Evolutionary conservation across 2,888 invertebrate species (phyloP), one percentile per base, ranked within the genome.

Genomic region (Pyrochroa serraticornis): DNA sequence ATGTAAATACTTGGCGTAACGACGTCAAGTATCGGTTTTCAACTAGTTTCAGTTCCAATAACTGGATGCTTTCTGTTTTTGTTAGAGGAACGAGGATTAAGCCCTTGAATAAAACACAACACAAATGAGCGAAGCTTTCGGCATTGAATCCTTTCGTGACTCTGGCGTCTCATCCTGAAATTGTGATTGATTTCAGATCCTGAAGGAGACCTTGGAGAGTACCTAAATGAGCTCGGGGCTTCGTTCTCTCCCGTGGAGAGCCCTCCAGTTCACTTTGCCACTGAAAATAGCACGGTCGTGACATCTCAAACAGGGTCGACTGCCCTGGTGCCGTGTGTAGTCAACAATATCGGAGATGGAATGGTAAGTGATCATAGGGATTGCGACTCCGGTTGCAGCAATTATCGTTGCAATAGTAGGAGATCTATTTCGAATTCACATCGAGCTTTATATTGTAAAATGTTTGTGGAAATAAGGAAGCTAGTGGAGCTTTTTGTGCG

Each of bases 261-360:
- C 61, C 75, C 87, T 51, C 89, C 90, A 73, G 89, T 91, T 80
- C 89, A 87, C 77, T 93, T 93, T 75, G 88, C 87, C 46, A 93
- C 93, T 3, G 90, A 90, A 73, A 93, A 93, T 77, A 91, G 90
- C 63, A 91, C 91, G 0, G 80, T 88, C 41, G 86, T 93, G 75
- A 89, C 89, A 62, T 91, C 93, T 68, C 93, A 93, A 81, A 91
- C 89, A 39, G 92, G 92, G 9, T 91, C 92, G 58, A 92, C 91
- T 0, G 92, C 93, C 2, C 83, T 91, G 57, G 83, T 93, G 62
- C 93, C 93, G 1, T 93, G 93, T 77, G 85, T 91, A 63, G 91
- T 93, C 64, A 89, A 89, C 76, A 91, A 92, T 76, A 90, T 93
- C 69, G 92, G 93, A 47, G 92, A 93, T 78, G 92, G 93, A 71